Percentiles rank a stretch among this genome's conserved stretches.
These are phyloP conservation scores for Himalopsyche anomala DNA, from an alignment of 2,888 invertebrate genomes.

Conservation along the genomic window DNA sequence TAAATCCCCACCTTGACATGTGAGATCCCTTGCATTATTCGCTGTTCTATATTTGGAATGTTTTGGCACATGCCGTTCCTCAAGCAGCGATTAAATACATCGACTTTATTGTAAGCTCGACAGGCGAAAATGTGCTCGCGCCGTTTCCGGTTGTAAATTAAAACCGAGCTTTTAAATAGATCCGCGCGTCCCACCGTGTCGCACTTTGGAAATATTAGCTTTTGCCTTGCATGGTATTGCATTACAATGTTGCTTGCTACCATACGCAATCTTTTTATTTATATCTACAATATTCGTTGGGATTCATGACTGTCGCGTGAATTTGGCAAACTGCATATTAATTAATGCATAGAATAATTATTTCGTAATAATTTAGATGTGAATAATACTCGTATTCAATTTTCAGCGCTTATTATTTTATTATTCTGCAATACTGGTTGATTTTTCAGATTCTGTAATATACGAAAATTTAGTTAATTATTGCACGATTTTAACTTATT, in stretches of 20 bases:
- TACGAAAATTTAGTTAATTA: too few relatives aligned
- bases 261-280: neutral
- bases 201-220: constrained; percentile 16
- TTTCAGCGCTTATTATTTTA: too few relatives aligned
- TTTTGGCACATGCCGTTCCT: constrained; percentile 24
- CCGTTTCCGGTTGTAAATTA: constrained; percentile 44
- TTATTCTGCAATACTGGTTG: too few relatives aligned
- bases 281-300: neutral
- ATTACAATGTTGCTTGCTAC: constrained; percentile 32
- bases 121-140: constrained; percentile 12
- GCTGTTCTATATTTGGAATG: constrained; percentile 3
- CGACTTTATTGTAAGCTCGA: constrained; percentile 16
- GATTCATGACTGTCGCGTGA: neutral
- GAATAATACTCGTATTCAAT: too few relatives aligned
- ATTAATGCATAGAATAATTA: too few relatives aligned
- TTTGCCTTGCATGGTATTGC: neutral
- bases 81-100: constrained; percentile 7
- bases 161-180: constrained; percentile 43
- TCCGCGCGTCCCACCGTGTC: constrained; percentile 28
- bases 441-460: too few relatives aligned
- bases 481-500: too few relatives aligned
- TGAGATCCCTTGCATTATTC: neutral
- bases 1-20: neutral
- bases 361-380: too few relatives aligned
- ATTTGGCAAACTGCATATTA: too few relatives aligned